These are phyloP conservation scores for Pterobdella sp. DNA, from an alignment of 2,888 invertebrate genomes.

Conservation along the genomic window DNA sequence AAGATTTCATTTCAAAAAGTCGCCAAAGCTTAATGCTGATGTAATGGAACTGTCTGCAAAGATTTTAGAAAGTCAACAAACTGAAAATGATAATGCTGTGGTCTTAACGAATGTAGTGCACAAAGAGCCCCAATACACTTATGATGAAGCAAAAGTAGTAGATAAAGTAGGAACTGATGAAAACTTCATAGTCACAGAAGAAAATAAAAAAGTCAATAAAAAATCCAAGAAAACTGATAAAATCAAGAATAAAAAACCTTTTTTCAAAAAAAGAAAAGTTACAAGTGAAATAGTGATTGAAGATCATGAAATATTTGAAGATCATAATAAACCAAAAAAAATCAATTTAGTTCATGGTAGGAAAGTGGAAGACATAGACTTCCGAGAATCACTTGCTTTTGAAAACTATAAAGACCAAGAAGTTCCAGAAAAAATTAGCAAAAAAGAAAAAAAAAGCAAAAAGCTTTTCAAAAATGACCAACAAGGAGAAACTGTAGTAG, in stretches of 20 bases:
- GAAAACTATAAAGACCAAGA: background rate
- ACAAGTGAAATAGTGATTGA: constrained; percentile 16
- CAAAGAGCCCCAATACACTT: constrained; percentile 8
- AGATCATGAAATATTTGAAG: constrained; percentile 12
- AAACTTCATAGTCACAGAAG: background rate
- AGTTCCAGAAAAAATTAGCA: background rate
- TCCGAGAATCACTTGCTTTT: background rate
- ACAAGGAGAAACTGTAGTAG: constrained; percentile 14
- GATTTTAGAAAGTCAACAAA: background rate
- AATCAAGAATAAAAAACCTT: background rate
- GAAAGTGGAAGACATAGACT: background rate
- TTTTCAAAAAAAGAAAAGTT: constrained; percentile 6
- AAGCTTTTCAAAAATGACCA: constrained; percentile 18
- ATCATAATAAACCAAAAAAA: constrained; percentile 23
- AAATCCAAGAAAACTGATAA: background rate
- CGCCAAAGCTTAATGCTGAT: background rate
- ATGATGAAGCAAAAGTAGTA: too few relatives aligned
- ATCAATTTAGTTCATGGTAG: constrained; percentile 20
- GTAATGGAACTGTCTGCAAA: background rate
- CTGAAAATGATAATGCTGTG: background rate
- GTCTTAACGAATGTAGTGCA: background rate
- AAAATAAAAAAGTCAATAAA: background rate
- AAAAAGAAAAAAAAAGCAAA: constrained; percentile 13
- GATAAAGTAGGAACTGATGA: background rate
- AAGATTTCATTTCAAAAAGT: background rate